These are phyloP conservation scores for Equus quagga DNA, from an alignment of 2,113 vertebrate genomes.

Conservation along the genomic window DNA sequence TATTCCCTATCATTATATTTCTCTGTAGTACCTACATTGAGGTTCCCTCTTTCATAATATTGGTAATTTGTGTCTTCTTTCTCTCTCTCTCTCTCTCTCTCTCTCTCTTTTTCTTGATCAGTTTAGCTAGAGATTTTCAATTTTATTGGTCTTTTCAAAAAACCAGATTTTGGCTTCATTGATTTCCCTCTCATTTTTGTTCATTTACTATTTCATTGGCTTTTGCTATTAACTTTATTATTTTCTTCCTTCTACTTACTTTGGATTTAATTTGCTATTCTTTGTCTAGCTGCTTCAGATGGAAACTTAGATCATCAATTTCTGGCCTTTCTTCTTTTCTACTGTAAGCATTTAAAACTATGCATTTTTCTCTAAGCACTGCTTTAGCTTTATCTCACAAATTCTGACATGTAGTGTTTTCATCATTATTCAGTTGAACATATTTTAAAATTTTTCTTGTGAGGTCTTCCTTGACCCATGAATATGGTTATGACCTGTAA, in stretches of 20 bases:
- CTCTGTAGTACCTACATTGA: not conserved
- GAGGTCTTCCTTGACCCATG: not conserved
- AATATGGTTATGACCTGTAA: not conserved
- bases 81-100: not conserved
- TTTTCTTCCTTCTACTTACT: too few species aligned
- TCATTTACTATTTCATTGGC: too few species aligned
- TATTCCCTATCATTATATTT: not conserved
- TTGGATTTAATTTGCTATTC: too few species aligned
- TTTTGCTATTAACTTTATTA: too few species aligned
- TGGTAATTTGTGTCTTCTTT: not conserved
- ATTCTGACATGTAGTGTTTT: not conserved
- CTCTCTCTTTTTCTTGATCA: not conserved
- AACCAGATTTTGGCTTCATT: too few species aligned
- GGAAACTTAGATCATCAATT: not conserved
- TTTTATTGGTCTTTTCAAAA: not conserved
- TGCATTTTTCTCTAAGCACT: not conserved
- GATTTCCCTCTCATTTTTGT: too few species aligned
- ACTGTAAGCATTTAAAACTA: not conserved
- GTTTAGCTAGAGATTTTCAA: not conserved
- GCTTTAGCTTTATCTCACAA: not conserved
- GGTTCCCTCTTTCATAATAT: not conserved
- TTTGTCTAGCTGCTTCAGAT: not conserved
- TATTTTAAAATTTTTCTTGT: slow-evolving; percentile 39
- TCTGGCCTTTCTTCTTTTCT: slow-evolving; percentile 1
- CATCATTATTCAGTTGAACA: not conserved